These are phyloP conservation scores for Amazona finschi DNA, from an alignment of 2,797 vertebrate species.

Conservation along the genomic window DNA sequence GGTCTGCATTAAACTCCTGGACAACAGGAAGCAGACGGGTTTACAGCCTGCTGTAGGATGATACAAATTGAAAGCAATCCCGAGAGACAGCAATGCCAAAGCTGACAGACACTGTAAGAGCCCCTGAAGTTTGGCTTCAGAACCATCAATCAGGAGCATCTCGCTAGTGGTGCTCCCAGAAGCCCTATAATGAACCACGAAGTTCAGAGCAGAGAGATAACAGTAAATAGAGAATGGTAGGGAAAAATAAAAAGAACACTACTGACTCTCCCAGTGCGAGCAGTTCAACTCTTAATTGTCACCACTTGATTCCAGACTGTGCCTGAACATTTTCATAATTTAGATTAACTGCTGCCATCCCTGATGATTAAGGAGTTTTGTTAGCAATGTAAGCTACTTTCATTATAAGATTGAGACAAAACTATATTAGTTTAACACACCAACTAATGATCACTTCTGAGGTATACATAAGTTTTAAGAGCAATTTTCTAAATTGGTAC, in stretches of 20 bases:
- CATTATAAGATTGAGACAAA: neutral
- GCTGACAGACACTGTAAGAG: conserved; percentile 38
- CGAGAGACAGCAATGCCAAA: conserved; percentile 18
- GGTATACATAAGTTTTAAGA: neutral
- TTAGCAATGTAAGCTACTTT: neutral
- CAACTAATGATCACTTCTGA: neutral
- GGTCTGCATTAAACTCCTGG: conserved; percentile 55
- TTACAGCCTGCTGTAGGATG: conserved; percentile 44
- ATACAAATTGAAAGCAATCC: conserved; percentile 53
- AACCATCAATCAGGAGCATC: conserved; percentile 59
- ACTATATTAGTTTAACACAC: neutral
- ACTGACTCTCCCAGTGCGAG: neutral
- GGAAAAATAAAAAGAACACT: neutral
- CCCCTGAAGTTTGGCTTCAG: conserved; percentile 51
- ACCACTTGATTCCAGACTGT: neutral
- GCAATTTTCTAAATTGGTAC: neutral
- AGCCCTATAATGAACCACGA: conserved; percentile 56
- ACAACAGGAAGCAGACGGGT: conserved; percentile 39
- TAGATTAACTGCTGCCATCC: neutral
- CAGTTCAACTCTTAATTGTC: conserved; percentile 7
- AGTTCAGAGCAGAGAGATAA: conserved; percentile 49
- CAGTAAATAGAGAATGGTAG: conserved; percentile 11
- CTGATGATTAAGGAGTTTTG: neutral
- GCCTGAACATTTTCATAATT: neutral
- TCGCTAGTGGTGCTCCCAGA: conserved; percentile 34